Evolutionary conservation across 2,797 vertebrate genomes (phyloP).

Genomic region (Poecilia velifera): DNA sequence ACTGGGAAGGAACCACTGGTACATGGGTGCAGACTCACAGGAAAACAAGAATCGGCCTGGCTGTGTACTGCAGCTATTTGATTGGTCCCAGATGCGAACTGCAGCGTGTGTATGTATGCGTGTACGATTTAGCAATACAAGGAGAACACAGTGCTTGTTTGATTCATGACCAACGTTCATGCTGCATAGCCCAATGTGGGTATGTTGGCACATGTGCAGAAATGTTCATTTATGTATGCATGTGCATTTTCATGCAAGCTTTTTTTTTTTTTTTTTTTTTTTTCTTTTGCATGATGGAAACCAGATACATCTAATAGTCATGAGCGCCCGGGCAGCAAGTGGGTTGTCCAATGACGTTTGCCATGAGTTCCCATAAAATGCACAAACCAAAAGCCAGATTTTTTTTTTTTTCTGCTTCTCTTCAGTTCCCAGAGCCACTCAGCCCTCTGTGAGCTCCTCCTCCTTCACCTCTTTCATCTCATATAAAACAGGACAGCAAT

Average conservation of each 20-base stretch:
- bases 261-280: not conserved
- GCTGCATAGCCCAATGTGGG: conserved; percentile 21
- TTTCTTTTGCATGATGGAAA: conserved; percentile 65
- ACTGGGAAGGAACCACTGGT: conserved; percentile 73
- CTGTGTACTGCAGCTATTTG: conserved; percentile 71
- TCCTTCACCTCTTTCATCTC: conserved; percentile 40
- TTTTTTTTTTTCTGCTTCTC: conserved; percentile 40
- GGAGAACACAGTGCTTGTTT: conserved; percentile 43
- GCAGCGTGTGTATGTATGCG: conserved; percentile 25
- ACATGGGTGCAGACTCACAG: conserved; percentile 78
- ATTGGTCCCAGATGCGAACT: conserved; percentile 81
- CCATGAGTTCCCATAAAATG: conserved; percentile 71
- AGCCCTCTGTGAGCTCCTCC: conserved; percentile 29
- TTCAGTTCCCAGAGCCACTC: conserved; percentile 41
- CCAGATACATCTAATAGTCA: conserved; percentile 68
- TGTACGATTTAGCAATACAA: conserved; percentile 10
- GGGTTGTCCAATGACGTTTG: conserved; percentile 70
- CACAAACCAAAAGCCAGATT: conserved; percentile 61
- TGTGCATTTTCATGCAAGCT: conserved; percentile 19
- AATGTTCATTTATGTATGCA: conserved; percentile 53
- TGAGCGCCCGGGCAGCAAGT: conserved; percentile 49
- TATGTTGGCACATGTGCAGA: conserved; percentile 55
- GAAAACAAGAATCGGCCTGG: conserved; percentile 76
- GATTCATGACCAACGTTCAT: conserved; percentile 35
- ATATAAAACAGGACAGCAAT: conserved; percentile 72